Conservation (phyloP, 2,888 invertebrate genomes). For the Troilus luridus region DNA sequence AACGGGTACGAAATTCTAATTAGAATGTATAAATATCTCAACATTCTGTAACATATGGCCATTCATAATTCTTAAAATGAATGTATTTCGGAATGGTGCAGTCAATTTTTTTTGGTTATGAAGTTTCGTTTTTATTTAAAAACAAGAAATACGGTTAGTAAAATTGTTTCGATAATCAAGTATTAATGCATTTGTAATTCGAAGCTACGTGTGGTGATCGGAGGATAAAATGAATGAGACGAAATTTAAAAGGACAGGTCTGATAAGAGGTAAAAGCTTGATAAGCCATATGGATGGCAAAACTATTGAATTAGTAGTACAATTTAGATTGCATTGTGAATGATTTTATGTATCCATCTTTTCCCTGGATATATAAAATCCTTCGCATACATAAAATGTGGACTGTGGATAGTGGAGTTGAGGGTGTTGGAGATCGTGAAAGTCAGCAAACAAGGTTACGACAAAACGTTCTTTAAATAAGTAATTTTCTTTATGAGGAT, state of each 20-base stretch:
- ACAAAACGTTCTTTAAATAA: no score
- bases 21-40: no score
- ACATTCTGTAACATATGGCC: not conserved
- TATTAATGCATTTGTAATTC: not conserved
- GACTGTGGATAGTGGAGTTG: no score
- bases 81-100: not conserved
- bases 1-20: no score
- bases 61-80: not conserved
- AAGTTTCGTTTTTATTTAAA: not conserved
- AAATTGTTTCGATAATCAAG: not conserved
- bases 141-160: no score
- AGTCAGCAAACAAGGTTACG: no score
- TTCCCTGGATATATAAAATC: no score
- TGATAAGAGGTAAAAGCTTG: not conserved
- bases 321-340: not conserved
- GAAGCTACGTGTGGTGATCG: not conserved
- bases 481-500: no score
- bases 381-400: no score
- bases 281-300: not conserved
- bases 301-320: not conserved
- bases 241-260: not conserved
- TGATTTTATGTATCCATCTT: not conserved
- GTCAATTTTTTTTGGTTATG: not conserved
- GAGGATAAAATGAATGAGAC: not conserved
- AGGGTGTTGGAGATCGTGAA: no score